Base-by-base conservation (phyloP, 2,113 vertebrate species). In the Dolichotis patagonum region DNA sequence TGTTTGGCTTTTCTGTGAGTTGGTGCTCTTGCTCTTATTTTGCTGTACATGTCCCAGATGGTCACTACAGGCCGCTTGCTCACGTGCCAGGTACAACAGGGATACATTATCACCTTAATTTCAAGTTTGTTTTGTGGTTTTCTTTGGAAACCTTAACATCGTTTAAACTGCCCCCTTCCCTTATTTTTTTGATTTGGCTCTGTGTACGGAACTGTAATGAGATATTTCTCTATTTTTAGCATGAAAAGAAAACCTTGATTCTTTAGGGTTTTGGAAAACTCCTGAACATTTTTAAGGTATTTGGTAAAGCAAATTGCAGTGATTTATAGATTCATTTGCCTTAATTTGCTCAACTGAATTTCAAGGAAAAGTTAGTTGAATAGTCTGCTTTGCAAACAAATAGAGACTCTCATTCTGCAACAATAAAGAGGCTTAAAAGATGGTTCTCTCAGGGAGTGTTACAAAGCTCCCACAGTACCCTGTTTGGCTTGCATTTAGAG, bases 121-220 rank as follows among this genome's bases (percentile, higher is more conserved):
- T 75, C 10, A 88, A 96, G 92, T 97, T 96, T 96, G 94, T 92
- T 97, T 93, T 95, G 82, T 97, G 95, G 95, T 96, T 97, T 97
- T 97, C 92, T 96, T 91, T 97, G 95, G 96, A 98, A 98, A 97
- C 60, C 49, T 60, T 95, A 91, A 80, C 82, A 96, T 96, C 73
- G 91, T 96, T 97, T 94, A 95, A 95, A 97, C 90, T 96, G 49
- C 92, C 32, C 85, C 54, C 17, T 56, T 56, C 17, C 17, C 17
- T 19, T 54, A 92, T 94, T 97, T 96, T 93, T 93, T 95, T 35
- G 87, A 58, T 87, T 97, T 96, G 90, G 82, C 85, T 97, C 65
- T 96, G 60, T 88, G 92, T 94, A 92, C 13, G 92, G 82, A 94
- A 94, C 30, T 97, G 78, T 96, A 98, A 96, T 88, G 95, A 94